Conservation (phyloP, 2,113 vertebrate species). For the Turdus rufiventris region DNA sequence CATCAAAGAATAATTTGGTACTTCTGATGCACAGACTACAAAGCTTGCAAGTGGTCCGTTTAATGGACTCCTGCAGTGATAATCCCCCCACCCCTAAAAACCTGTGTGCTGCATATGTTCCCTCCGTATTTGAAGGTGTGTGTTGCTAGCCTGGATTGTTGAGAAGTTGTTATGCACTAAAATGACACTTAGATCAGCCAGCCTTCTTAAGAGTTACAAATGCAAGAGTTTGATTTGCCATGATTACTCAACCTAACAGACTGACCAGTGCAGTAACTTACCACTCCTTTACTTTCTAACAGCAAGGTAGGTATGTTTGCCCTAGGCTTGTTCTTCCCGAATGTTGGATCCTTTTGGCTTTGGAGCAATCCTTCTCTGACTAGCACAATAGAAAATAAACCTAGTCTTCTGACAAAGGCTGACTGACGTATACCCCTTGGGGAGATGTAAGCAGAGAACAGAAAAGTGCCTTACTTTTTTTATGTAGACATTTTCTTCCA, state of each 20-base stretch:
- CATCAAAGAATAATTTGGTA: background rate
- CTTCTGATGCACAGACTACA: rapidly evolving
- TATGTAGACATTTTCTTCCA: rapidly evolving
- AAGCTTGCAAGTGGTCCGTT: background rate
- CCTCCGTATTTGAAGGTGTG: background rate
- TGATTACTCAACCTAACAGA: background rate
- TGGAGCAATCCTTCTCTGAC: background rate
- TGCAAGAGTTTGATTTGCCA: background rate
- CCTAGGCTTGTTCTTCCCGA: background rate
- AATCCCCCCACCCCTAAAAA: background rate
- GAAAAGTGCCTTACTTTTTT: background rate
- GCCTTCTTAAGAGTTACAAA: background rate
- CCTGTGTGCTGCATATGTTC: rapidly evolving
- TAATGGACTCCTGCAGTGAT: background rate
- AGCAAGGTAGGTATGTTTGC: background rate
- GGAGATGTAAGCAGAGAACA: background rate
- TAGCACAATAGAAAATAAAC: background rate
- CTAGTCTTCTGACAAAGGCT: background rate
- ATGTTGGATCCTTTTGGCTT: background rate
- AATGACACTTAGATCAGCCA: background rate
- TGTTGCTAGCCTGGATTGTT: background rate
- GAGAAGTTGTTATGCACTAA: background rate
- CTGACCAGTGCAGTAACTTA: background rate
- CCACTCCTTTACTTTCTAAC: background rate
- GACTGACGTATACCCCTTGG: background rate